Percentiles rank a stretch among this genome's conserved stretches.
Evolutionary conservation across 2,797 vertebrate genomes (phyloP).

Genomic region (Ctenochaetus hawaiiensis): DNA sequence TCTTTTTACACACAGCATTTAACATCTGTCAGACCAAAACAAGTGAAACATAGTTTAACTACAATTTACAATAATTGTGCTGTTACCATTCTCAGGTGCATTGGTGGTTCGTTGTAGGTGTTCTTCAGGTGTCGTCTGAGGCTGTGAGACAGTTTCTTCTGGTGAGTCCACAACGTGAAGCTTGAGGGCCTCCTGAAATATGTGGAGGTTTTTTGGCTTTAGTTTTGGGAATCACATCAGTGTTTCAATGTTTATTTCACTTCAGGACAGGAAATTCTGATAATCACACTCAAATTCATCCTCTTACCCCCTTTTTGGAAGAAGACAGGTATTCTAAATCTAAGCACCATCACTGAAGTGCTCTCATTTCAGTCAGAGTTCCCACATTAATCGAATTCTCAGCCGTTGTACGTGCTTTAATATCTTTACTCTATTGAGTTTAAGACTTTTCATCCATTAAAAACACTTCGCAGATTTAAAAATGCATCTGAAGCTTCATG

Average conservation of each 20-base stretch:
- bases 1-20: not conserved
- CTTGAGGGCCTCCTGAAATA: conserved; percentile 85
- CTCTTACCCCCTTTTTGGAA: not conserved
- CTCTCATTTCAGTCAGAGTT: no score
- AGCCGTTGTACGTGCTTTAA: no score
- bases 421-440: no score
- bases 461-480: no score
- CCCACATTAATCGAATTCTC: no score
- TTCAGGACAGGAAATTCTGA: not conserved
- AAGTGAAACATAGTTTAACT: not conserved
- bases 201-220: not conserved
- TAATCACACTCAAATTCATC: not conserved
- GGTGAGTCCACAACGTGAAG: conserved; percentile 78
- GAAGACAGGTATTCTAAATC: not conserved
- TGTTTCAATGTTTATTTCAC: not conserved
- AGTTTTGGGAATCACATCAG: not conserved
- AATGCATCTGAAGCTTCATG: no score
- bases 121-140: conserved; percentile 34
- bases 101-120: conserved; percentile 1
- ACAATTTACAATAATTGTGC: not conserved
- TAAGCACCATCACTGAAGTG: no score
- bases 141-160: conserved; percentile 28
- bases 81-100: conserved; percentile 45
- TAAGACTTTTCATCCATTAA: no score
- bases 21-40: not conserved